Evolutionary conservation across 1,140 invertebrate genomes (phyloP).

Genomic region (Ips nitidus): DNA sequence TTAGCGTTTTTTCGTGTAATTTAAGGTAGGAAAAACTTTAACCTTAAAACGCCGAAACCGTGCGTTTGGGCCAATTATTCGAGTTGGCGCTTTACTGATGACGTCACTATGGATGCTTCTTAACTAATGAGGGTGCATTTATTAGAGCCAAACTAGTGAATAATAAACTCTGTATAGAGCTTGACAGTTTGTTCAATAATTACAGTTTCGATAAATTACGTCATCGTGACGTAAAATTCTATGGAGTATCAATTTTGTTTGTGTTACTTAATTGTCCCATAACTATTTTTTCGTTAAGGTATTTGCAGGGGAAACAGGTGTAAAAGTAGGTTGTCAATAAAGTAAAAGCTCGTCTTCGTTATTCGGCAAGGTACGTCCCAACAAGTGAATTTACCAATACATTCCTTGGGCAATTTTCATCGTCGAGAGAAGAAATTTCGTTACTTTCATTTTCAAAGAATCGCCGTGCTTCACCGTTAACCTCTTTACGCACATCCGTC

Average conservation of each 20-base stretch:
- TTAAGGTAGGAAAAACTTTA: too few species aligned
- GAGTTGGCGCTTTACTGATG: too few species aligned
- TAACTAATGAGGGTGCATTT: too few species aligned
- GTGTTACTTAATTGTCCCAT: background rate
- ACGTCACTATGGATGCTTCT: too few species aligned
- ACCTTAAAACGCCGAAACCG: too few species aligned
- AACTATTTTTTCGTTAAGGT: too few species aligned
- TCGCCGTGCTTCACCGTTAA: conserved; percentile 26
- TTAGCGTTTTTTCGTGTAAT: too few species aligned
- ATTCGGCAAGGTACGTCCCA: conserved; percentile 4
- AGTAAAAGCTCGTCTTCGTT: conserved; percentile 10
- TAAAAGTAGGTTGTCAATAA: too few species aligned
- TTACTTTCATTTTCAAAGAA: conserved; percentile 37
- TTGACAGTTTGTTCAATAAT: background rate
- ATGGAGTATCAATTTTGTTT: background rate
- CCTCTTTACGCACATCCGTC: conserved; percentile 31
- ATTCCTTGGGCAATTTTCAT: background rate
- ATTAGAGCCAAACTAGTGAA: too few species aligned
- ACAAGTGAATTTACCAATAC: conserved; percentile 20
- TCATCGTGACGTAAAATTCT: background rate
- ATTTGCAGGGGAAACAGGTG: too few species aligned
- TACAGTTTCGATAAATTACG: background rate
- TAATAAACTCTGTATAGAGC: too few species aligned
- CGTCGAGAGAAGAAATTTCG: conserved; percentile 32
- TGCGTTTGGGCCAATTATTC: too few species aligned